Evolutionary conservation across 1,140 invertebrate genomes (phyloP).

Genomic region (Lepidostoma basale): DNA sequence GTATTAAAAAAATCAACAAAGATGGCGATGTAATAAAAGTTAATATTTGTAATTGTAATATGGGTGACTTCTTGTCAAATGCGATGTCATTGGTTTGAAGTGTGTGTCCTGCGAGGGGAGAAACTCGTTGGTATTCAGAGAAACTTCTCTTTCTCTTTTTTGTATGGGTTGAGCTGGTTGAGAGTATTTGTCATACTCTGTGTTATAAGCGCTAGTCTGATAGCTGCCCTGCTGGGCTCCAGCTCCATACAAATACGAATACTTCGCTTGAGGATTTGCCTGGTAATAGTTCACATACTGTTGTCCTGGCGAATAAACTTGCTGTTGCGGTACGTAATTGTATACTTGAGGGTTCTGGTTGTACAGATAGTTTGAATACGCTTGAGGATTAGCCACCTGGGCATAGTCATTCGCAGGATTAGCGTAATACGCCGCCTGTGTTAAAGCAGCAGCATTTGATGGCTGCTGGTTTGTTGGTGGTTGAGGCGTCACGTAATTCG

Average conservation of each 20-base stretch:
- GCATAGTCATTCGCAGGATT: conserved; percentile 37
- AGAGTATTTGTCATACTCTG: conserved; percentile 53
- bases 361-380: conserved; percentile 53
- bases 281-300: conserved; percentile 57
- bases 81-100: conserved; percentile 40
- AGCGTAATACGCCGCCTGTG: conserved; percentile 26
- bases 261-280: conserved; percentile 53
- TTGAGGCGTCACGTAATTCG: conserved; percentile 24
- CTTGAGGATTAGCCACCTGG: too few species aligned
- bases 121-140: conserved; percentile 49
- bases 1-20: too few species aligned
- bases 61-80: conserved; percentile 12
- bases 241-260: conserved; percentile 49
- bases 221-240: conserved; percentile 4
- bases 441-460: background rate
- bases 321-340: conserved; percentile 50
- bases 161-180: conserved; percentile 51
- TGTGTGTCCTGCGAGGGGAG: conserved; percentile 35
- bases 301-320: conserved; percentile 49
- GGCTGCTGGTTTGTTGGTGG: conserved; percentile 1
- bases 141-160: conserved; percentile 47
- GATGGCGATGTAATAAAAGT: too few species aligned
- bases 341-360: conserved; percentile 52
- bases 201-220: background rate
- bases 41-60: conserved; percentile 24